Conservation (phyloP, 2,888 invertebrate genomes). For the Fissipunctia ypsillon region DNA sequence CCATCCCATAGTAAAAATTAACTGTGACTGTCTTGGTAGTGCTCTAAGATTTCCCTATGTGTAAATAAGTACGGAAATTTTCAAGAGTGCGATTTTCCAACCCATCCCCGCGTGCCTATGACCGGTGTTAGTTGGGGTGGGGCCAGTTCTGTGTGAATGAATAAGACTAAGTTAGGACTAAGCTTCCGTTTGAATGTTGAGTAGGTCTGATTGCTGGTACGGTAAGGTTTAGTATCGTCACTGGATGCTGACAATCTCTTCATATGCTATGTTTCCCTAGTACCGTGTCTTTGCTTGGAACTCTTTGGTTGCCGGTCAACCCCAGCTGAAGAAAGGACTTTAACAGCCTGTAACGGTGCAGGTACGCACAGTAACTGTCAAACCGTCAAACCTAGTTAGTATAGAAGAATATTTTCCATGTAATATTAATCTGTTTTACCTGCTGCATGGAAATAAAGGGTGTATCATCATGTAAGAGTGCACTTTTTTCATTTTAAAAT, state of each 20-base stretch:
- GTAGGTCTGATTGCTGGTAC: background rate
- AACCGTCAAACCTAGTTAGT: no score
- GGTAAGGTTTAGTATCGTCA: background rate
- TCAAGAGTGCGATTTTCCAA: background rate
- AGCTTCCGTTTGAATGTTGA: background rate
- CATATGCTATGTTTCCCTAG: slow-evolving; percentile 18
- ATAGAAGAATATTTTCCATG: background rate
- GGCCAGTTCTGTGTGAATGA: slow-evolving; percentile 10
- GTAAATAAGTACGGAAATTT: background rate
- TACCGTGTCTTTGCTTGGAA: background rate
- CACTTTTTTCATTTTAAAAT: no score
- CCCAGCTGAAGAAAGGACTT: background rate
- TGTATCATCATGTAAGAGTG: no score
- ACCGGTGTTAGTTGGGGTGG: background rate
- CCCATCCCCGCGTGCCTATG: background rate
- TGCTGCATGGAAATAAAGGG: background rate
- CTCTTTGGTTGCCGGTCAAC: background rate
- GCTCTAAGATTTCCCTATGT: no score
- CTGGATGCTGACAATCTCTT: background rate
- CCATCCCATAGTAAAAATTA: background rate
- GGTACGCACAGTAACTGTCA: background rate
- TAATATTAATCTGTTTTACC: no score
- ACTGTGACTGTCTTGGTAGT: no score
- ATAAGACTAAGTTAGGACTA: background rate
- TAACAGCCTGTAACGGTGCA: background rate